phyloP scores from a whole-genome alignment of 2,113 vertebrate species.

The Corythaixoides concolor region DNA sequence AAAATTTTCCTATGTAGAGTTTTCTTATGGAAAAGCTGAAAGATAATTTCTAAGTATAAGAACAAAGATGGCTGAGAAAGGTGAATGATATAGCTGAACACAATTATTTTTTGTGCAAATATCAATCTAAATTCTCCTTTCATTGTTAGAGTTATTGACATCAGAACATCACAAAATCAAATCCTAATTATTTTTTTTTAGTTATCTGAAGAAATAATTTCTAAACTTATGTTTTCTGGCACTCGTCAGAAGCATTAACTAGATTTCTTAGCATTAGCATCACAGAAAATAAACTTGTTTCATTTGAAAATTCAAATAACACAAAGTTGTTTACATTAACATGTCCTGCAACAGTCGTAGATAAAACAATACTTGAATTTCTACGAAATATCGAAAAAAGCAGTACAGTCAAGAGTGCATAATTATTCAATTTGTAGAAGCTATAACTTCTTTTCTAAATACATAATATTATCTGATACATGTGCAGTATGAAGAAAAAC shows the following conservation, averaged over 20 bases:
- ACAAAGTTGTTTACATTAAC: background rate
- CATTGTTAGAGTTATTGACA: background rate
- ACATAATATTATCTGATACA: background rate
- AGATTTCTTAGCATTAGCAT: background rate
- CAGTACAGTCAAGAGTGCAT: background rate
- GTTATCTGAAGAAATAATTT: background rate
- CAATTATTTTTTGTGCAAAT: background rate
- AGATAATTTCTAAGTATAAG: background rate
- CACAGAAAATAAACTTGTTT: background rate
- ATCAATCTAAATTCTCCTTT: background rate
- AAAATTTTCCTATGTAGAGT: background rate
- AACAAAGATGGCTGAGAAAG: background rate
- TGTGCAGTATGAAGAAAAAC: background rate
- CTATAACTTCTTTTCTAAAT: background rate
- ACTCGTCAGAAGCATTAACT: background rate
- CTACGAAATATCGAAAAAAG: background rate
- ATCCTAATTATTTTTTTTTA: background rate
- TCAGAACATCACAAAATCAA: background rate
- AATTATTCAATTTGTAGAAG: background rate
- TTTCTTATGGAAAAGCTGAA: background rate
- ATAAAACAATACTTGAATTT: background rate
- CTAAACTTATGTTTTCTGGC: background rate
- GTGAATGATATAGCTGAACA: background rate
- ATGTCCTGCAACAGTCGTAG: background rate
- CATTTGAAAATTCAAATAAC: background rate